Evolutionary conservation across 2,888 invertebrate genomes (phyloP).

Genomic region (Sisyra terminalis): DNA sequence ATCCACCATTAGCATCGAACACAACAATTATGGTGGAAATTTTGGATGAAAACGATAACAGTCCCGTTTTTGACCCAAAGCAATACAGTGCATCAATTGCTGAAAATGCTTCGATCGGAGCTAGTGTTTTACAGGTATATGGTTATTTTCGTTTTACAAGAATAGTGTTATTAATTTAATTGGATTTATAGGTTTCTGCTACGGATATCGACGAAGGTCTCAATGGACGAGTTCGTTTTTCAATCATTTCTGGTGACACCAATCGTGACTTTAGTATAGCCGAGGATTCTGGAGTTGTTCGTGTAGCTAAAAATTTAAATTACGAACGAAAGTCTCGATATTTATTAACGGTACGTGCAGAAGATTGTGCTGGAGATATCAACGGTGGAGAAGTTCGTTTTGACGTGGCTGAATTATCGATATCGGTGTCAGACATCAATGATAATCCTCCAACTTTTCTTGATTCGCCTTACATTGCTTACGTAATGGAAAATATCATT

Average conservation of each 20-base stretch:
- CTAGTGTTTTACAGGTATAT: conserved; percentile 67
- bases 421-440: conserved; percentile 80
- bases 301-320: conserved; percentile 85
- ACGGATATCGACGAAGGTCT: conserved; percentile 76
- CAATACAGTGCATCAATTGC: conserved; percentile 81
- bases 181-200: conserved; percentile 53
- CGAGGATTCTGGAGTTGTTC: conserved; percentile 79
- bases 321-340: conserved; percentile 81
- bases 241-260: conserved; percentile 75
- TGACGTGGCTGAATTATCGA: conserved; percentile 66
- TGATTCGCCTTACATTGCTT: conserved; percentile 86
- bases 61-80: conserved; percentile 74
- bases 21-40: conserved; percentile 55
- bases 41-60: conserved; percentile 80
- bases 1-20: conserved; percentile 56
- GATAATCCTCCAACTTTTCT: conserved; percentile 87
- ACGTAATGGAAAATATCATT: conserved; percentile 84
- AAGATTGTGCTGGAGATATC: conserved; percentile 68
- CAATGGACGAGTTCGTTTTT: conserved; percentile 84
- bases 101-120: conserved; percentile 88
- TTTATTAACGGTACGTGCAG: conserved; percentile 66
- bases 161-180: not conserved
- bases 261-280: conserved; percentile 84
- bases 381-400: conserved; percentile 36
- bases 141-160: not conserved